Evolutionary conservation across 2,797 vertebrate genomes (phyloP).

Genomic region (Cygnus olor): DNA sequence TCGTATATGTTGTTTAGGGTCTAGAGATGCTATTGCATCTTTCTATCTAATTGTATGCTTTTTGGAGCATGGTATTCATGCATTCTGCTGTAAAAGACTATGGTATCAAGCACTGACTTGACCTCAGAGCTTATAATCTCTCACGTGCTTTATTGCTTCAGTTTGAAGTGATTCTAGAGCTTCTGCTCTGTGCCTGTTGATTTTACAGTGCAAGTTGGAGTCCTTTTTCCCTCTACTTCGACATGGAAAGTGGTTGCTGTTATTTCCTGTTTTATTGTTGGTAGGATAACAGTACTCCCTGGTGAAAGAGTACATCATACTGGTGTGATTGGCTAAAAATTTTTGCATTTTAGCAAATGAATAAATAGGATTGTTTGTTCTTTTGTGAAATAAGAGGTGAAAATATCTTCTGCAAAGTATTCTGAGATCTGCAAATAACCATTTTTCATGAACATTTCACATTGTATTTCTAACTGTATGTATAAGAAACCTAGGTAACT

Average conservation of each 20-base stretch:
- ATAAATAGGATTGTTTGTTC: neutral
- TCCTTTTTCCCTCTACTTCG: neutral
- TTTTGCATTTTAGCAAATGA: slow-evolving; percentile 24
- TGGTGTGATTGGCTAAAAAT: neutral
- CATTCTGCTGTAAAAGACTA: neutral
- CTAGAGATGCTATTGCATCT: slow-evolving; percentile 3
- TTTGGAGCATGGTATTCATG: slow-evolving; percentile 24
- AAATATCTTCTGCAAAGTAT: neutral
- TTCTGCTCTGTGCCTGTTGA: neutral
- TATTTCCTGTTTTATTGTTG: neutral
- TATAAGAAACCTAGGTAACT: neutral
- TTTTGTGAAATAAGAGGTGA: neutral
- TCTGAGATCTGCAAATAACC: neutral
- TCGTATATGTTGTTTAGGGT: slow-evolving; percentile 27
- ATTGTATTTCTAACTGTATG: neutral
- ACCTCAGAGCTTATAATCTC: slow-evolving; percentile 16
- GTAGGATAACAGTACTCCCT: neutral
- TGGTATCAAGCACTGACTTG: slow-evolving; percentile 1
- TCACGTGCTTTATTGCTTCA: neutral
- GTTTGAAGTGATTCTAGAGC: slow-evolving; percentile 4
- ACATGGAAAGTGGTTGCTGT: neutral
- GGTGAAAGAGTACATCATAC: neutral
- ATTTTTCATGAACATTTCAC: neutral
- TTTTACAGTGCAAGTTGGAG: neutral
- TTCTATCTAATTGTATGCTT: slow-evolving; percentile 1